phyloP scores from a whole-genome alignment of 2,888 invertebrate genomes.

The Argyresthia albistria region DNA sequence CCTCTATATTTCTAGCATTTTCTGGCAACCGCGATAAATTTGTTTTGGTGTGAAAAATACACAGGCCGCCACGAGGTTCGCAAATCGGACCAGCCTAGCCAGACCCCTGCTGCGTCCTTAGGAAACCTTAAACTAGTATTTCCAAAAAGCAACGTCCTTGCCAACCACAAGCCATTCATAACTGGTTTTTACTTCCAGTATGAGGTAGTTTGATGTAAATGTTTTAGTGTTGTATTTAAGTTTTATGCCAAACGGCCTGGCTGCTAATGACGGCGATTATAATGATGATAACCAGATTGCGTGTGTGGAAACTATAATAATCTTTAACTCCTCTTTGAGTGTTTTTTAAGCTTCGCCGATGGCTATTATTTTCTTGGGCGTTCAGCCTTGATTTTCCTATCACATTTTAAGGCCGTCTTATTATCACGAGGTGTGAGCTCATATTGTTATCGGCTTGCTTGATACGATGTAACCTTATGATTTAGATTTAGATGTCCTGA shows the following conservation, averaged over 20 bases:
- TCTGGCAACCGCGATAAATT: constrained; percentile 8
- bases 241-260: neutral
- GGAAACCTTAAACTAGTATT: neutral
- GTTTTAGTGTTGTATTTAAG: constrained; percentile 1
- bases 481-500: too few species aligned
- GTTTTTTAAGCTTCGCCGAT: neutral
- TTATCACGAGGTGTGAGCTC: too few species aligned
- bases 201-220: neutral
- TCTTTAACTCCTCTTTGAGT: neutral
- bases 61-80: neutral
- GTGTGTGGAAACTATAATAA: constrained; percentile 1
- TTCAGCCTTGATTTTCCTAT: too few species aligned
- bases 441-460: too few species aligned
- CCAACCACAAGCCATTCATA: too few species aligned
- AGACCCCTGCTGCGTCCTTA: neutral
- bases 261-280: constrained; percentile 1
- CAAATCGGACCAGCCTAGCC: neutral
- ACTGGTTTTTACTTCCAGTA: too few species aligned
- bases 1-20: constrained; percentile 16
- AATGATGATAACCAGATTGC: constrained; percentile 6
- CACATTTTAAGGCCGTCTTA: too few species aligned
- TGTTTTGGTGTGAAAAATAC: constrained; percentile 5
- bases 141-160: too few species aligned
- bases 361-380: neutral
- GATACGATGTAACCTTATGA: too few species aligned